phyloP scores from a whole-genome alignment of 2,888 invertebrate species.

The Sclerodermus sp. region DNA sequence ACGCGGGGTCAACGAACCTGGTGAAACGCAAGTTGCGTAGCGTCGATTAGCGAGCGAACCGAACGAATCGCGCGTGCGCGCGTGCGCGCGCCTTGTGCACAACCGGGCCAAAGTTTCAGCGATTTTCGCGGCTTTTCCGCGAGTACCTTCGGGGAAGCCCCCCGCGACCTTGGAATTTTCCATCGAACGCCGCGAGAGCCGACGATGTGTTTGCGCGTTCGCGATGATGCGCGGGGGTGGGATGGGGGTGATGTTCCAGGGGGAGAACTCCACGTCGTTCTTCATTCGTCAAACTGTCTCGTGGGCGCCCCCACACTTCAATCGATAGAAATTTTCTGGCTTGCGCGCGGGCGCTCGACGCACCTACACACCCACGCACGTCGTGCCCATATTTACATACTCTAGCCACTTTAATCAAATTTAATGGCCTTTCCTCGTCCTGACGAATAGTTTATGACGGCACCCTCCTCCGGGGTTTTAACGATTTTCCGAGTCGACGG shows the following conservation, averaged over 20 bases:
- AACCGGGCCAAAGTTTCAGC: too few relatives aligned
- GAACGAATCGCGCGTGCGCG: too few relatives aligned
- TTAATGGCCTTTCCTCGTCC: conserved; percentile 15
- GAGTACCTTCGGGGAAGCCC: too few relatives aligned
- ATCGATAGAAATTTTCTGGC: conserved; percentile 34
- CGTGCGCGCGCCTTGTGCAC: conserved; percentile 5
- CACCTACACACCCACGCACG: background rate
- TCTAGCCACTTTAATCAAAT: conserved; percentile 8
- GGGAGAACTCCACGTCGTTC: conserved; percentile 20
- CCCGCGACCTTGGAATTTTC: too few relatives aligned
- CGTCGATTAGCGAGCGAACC: too few relatives aligned
- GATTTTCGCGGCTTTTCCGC: too few relatives aligned
- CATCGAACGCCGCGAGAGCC: too few relatives aligned
- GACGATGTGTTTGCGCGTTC: too few relatives aligned
- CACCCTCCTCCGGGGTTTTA: background rate
- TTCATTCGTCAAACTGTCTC: background rate
- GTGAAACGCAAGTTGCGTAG: too few relatives aligned
- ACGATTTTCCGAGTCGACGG: background rate
- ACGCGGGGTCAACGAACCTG: conserved; percentile 36
- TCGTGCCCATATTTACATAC: background rate
- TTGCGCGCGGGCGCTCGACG: conserved; percentile 10
- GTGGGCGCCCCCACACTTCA: conserved; percentile 36
- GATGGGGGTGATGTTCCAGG: too few relatives aligned
- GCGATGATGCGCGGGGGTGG: too few relatives aligned
- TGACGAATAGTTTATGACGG: background rate